A percentile compares a stretch with the other conserved stretches of the same genome.
Evolutionary conservation across 2,113 vertebrate species (phyloP).

Genomic region (Nestor notabilis): DNA sequence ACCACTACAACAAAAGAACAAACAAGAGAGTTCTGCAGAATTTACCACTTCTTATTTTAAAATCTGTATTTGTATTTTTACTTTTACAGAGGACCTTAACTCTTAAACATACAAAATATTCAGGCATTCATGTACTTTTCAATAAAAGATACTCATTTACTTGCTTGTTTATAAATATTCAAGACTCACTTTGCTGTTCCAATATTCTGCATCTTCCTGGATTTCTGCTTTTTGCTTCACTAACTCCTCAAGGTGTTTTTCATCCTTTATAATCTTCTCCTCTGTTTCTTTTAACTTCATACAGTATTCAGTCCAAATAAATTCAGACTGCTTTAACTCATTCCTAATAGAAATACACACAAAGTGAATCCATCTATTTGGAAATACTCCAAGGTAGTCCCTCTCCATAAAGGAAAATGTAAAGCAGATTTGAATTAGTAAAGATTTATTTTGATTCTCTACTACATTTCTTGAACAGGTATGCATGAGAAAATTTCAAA

Average conservation of each 20-base stretch:
- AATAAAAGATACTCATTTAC: conserved; percentile 47
- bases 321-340: conserved; percentile 63
- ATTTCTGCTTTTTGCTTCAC: conserved; percentile 60
- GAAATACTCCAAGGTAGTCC: conserved; percentile 28
- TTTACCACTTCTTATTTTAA: not conserved
- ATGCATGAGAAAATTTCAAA: conserved; percentile 16
- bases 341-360: conserved; percentile 67
- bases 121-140: conserved; percentile 32
- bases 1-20: not conserved
- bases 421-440: conserved; percentile 37
- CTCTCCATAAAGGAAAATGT: conserved; percentile 40
- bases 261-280: conserved; percentile 59
- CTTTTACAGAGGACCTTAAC: not conserved
- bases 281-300: conserved; percentile 68
- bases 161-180: conserved; percentile 61
- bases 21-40: not conserved
- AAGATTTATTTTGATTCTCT: conserved; percentile 47
- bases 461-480: not conserved
- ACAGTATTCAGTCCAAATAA: conserved; percentile 51
- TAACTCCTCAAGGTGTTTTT: conserved; percentile 62
- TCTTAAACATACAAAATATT: conserved; percentile 16
- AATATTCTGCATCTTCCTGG: conserved; percentile 61
- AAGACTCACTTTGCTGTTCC: conserved; percentile 71
- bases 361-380: conserved; percentile 34
- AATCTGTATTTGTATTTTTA: not conserved